A percentile compares a stretch with the other conserved stretches of the same genome.
These are phyloP conservation scores for Tiphia femorata DNA, from an alignment of 2,888 invertebrate species.

Conservation along the genomic window DNA sequence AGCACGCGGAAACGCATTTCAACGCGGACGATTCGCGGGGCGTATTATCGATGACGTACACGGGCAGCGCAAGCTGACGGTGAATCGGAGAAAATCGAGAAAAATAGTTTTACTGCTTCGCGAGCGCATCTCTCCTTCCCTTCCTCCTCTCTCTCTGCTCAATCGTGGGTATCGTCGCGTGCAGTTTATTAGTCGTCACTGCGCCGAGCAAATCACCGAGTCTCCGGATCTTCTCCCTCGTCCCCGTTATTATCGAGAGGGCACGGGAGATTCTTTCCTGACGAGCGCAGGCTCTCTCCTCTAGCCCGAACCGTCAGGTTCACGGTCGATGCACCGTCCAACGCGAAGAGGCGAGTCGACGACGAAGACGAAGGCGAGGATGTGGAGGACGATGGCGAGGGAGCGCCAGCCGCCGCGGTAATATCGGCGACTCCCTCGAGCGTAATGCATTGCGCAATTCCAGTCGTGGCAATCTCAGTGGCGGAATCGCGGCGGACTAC, in stretches of 20 bases:
- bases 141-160: constrained; percentile 1
- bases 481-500: constrained; percentile 2
- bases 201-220: too few species aligned
- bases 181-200: too few species aligned
- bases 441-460: constrained; percentile 14
- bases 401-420: too few species aligned
- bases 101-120: too few species aligned
- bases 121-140: too few species aligned
- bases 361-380: too few species aligned
- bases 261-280: neutral
- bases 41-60: neutral
- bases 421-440: constrained; percentile 3
- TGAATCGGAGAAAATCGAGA: neutral
- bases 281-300: too few species aligned
- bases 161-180: constrained; percentile 19
- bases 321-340: constrained; percentile 1
- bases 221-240: constrained; percentile 10
- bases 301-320: neutral
- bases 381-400: too few species aligned
- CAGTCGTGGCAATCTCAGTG: neutral
- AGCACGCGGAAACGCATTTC: too few species aligned
- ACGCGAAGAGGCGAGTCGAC: too few species aligned
- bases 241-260: constrained; percentile 11
- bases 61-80: too few species aligned
- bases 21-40: too few species aligned